A percentile compares a stretch with the other conserved stretches of the same genome.
Conservation (phyloP, 1,140 invertebrate genomes). For the Idris sp. region DNA sequence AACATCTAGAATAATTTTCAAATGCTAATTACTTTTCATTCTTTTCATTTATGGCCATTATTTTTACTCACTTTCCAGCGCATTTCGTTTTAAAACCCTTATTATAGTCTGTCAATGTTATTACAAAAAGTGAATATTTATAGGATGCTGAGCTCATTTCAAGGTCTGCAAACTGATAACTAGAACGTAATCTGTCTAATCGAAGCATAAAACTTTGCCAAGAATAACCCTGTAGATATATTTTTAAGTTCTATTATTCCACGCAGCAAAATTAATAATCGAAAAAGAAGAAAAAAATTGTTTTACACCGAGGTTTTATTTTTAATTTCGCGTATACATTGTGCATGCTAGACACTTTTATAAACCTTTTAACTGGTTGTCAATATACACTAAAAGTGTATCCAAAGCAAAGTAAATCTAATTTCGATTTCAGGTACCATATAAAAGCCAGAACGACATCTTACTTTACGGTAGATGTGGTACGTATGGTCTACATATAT, state of each 20-base stretch:
- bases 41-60: too few relatives aligned
- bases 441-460: constrained; percentile 71
- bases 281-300: too few relatives aligned
- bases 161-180: constrained; percentile 8
- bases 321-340: constrained; percentile 37
- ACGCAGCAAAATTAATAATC: too few relatives aligned
- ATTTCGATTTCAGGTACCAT: constrained; percentile 73
- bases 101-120: too few relatives aligned
- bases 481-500: constrained; percentile 20
- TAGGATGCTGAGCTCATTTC: background rate
- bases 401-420: constrained; percentile 72
- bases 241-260: too few relatives aligned
- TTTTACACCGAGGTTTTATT: constrained; percentile 9
- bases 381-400: constrained; percentile 32
- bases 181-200: constrained; percentile 22
- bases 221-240: constrained; percentile 3
- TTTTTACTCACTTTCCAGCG: too few relatives aligned
- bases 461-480: constrained; percentile 73
- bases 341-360: constrained; percentile 2
- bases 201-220: constrained; percentile 10
- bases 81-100: too few relatives aligned
- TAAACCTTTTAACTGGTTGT: constrained; percentile 24
- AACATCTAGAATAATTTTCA: too few relatives aligned
- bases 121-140: too few relatives aligned
- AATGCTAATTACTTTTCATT: too few relatives aligned